These are phyloP conservation scores for Nasonovia ribisnigri DNA, from an alignment of 2,888 invertebrate genomes.

Conservation along the genomic window DNA sequence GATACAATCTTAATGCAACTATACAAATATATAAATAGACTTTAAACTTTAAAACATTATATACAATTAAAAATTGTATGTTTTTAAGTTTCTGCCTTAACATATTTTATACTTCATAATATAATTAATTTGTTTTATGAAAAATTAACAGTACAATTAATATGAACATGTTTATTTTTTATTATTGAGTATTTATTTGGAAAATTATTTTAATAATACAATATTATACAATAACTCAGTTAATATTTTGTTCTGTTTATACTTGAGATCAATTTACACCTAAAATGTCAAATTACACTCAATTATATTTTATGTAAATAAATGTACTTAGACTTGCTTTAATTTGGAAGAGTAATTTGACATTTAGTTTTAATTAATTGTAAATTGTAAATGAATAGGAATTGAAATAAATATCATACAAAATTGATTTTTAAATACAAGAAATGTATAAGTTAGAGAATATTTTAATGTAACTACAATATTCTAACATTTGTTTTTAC, in stretches of 20 bases:
- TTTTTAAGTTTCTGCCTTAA: background rate
- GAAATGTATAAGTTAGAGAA: background rate
- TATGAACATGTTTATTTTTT: background rate
- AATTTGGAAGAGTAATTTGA: background rate
- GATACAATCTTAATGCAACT: background rate
- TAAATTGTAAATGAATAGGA: background rate
- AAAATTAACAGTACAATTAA: background rate
- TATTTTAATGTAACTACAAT: background rate
- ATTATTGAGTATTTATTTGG: background rate
- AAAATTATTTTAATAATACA: background rate
- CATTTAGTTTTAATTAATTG: conserved; percentile 23
- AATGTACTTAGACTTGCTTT: background rate
- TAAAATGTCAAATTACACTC: background rate
- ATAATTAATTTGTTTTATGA: background rate
- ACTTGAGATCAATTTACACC: conserved; percentile 49
- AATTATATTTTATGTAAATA: conserved; percentile 19
- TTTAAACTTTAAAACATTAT: background rate
- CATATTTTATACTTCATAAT: background rate
- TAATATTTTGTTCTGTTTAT: conserved; percentile 37
- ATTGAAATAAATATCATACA: background rate
- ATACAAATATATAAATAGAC: background rate
- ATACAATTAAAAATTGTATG: background rate
- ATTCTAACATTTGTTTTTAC: conserved; percentile 74
- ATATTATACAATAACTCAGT: background rate
- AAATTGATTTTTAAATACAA: background rate